These are phyloP conservation scores for Aurelia coerulea DNA, from an alignment of 30 jellyfish, hydroid and myxozoan species.

Conservation along the genomic window DNA sequence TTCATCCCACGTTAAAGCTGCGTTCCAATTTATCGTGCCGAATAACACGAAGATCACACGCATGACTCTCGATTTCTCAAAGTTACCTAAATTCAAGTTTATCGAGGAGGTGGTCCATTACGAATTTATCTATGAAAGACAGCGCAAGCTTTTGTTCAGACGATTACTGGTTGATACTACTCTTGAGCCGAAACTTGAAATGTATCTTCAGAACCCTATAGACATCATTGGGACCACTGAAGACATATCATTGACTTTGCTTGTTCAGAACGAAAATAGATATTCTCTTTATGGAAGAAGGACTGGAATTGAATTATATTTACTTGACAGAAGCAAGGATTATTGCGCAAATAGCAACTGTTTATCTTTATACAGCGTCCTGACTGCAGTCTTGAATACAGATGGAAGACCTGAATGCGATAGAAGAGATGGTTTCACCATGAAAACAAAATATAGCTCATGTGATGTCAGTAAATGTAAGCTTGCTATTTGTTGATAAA, in stretches of 20 bases:
- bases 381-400: background rate
- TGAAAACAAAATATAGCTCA: slow-evolving; percentile 9
- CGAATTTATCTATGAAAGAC: background rate
- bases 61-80: slow-evolving; percentile 3
- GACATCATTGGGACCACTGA: slow-evolving; percentile 30
- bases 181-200: slow-evolving; percentile 9
- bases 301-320: slow-evolving; percentile 3
- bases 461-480: background rate
- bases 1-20: slow-evolving; percentile 15
- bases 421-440: slow-evolving; percentile 24
- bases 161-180: slow-evolving; percentile 43
- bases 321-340: slow-evolving; percentile 17
- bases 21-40: slow-evolving; percentile 21
- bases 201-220: slow-evolving; percentile 45
- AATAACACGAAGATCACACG: slow-evolving; percentile 35
- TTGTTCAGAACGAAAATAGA: background rate
- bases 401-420: slow-evolving; percentile 48
- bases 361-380: slow-evolving; percentile 9
- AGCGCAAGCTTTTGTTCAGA: background rate
- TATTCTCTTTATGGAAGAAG: background rate
- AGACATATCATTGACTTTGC: slow-evolving; percentile 12
- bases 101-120: slow-evolving; percentile 7
- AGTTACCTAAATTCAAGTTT: background rate
- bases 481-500: too few species aligned
- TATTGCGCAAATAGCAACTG: slow-evolving; percentile 42